phyloP scores from a whole-genome alignment of 2,888 invertebrate species.

The Chrysolina oricalcia region DNA sequence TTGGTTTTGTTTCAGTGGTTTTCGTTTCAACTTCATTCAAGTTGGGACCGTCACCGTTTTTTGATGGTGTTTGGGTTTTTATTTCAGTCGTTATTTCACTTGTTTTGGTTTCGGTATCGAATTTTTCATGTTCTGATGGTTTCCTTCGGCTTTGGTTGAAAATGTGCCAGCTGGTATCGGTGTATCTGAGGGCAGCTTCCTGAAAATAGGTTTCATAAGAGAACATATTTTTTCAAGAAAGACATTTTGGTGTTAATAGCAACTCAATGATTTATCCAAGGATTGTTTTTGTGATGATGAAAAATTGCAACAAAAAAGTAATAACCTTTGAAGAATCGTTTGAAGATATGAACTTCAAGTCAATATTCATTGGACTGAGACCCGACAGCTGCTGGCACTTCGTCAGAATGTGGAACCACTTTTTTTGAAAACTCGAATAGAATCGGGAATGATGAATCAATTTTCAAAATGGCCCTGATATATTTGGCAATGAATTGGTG shows the following conservation, averaged over 20 bases:
- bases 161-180: constrained; percentile 84
- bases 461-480: too few relatives aligned
- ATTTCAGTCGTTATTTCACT: constrained; percentile 32
- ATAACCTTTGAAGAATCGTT: too few relatives aligned
- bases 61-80: constrained; percentile 28
- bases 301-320: too few relatives aligned
- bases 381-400: too few relatives aligned
- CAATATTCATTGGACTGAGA: too few relatives aligned
- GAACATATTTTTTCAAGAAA: not conserved
- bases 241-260: not conserved
- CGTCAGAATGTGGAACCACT: too few relatives aligned
- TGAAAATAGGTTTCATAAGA: constrained; percentile 64
- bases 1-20: constrained; percentile 36
- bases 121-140: constrained; percentile 35
- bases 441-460: too few relatives aligned
- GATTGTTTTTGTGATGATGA: too few relatives aligned
- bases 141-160: constrained; percentile 76
- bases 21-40: constrained; percentile 36
- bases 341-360: too few relatives aligned
- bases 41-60: constrained; percentile 34
- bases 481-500: too few relatives aligned
- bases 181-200: constrained; percentile 81
- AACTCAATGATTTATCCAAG: too few relatives aligned
- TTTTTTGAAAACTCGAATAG: too few relatives aligned
- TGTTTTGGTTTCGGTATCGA: constrained; percentile 39